Evolutionary conservation across 2,113 vertebrate genomes (phyloP).

Genomic region (Mystacornis crossleyi): DNA sequence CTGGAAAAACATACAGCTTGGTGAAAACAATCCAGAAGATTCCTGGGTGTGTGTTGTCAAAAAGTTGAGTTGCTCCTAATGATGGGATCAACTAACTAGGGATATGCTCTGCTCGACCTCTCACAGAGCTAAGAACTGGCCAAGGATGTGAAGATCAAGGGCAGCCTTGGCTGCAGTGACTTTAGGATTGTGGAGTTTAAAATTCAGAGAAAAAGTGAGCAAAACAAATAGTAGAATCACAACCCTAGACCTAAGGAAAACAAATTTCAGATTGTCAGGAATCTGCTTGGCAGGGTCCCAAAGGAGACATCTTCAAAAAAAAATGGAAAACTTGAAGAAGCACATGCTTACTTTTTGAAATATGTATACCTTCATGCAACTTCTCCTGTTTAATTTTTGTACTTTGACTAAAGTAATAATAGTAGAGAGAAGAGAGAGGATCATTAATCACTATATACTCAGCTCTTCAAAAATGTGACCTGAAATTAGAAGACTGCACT

Average conservation of each 20-base stretch:
- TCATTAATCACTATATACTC: neutral
- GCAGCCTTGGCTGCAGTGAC: neutral
- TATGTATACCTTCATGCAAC: neutral
- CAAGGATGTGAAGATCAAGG: neutral
- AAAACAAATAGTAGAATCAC: neutral
- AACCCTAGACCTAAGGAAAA: neutral
- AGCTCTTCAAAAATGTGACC: neutral
- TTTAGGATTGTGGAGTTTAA: neutral
- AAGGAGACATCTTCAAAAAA: neutral
- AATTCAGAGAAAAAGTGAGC: neutral
- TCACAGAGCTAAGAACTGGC: neutral
- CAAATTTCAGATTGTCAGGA: neutral
- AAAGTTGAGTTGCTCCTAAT: neutral
- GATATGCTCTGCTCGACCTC: neutral
- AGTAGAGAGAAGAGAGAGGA: neutral
- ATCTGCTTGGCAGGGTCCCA: neutral
- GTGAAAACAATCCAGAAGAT: neutral
- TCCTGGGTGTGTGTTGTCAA: neutral
- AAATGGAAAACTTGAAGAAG: neutral
- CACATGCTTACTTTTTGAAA: neutral
- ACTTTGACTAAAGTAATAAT: neutral
- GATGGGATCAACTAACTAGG: neutral
- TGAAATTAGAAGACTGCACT: neutral
- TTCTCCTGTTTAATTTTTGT: neutral
- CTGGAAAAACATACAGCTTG: neutral